Conservation (phyloP, 2,888 invertebrate species). For the Acleris cristana region DNA sequence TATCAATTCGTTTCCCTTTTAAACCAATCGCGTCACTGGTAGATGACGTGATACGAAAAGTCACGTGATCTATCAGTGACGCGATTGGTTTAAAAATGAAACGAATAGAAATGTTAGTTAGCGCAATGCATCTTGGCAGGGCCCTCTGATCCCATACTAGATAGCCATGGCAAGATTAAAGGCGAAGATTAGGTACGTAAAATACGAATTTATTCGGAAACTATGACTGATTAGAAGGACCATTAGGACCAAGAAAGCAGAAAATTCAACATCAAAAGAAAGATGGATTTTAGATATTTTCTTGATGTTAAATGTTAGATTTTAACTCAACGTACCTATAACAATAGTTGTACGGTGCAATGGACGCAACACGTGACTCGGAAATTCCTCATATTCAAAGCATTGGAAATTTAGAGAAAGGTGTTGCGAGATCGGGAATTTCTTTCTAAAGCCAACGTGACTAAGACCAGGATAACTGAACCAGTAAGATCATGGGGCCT, state of each 20-base stretch:
- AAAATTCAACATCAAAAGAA: neutral
- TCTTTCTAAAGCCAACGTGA: neutral
- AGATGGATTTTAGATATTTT: conserved; percentile 9
- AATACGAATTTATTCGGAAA: conserved; percentile 14
- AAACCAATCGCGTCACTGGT: too few species aligned
- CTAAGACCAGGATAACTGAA: neutral
- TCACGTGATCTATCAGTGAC: too few species aligned
- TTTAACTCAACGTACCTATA: neutral
- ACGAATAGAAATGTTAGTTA: too few species aligned
- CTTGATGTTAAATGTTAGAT: conserved; percentile 2
- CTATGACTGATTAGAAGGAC: conserved; percentile 11
- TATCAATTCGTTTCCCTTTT: too few species aligned
- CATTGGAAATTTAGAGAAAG: neutral
- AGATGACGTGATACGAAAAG: too few species aligned
- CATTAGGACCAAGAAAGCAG: conserved; percentile 4
- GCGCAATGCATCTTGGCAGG: too few species aligned
- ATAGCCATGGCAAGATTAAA: neutral
- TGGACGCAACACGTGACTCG: neutral
- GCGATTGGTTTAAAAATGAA: too few species aligned
- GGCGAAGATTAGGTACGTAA: neutral
- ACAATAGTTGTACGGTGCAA: neutral
- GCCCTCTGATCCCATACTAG: conserved; percentile 8
- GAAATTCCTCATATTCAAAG: neutral
- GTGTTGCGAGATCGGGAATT: neutral
- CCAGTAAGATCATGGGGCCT: neutral